phyloP scores from a whole-genome alignment of 2,113 vertebrate species.

The Psilopsiagon aymara region DNA sequence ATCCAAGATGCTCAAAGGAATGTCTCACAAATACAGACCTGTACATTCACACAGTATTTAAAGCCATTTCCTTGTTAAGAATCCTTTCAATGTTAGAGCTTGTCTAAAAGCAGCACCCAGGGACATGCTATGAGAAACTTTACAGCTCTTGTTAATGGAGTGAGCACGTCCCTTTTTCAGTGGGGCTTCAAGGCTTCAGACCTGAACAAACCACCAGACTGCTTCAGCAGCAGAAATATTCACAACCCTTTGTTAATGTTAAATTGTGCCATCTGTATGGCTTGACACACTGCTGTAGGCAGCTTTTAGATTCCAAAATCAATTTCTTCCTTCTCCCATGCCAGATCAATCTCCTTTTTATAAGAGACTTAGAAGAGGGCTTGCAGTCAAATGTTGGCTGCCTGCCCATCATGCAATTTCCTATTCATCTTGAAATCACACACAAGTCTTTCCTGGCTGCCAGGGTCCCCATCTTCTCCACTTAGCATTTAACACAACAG shows the following conservation, averaged over 20 bases:
- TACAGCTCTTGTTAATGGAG: neutral
- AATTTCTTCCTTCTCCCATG: neutral
- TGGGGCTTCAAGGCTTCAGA: neutral
- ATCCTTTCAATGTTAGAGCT: neutral
- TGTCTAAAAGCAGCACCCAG: neutral
- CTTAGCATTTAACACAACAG: neutral
- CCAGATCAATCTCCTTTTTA: slow-evolving; percentile 21
- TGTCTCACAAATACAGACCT: neutral
- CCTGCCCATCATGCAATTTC: slow-evolving; percentile 24
- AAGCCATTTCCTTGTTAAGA: neutral
- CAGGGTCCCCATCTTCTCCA: neutral
- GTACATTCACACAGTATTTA: neutral
- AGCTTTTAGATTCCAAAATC: neutral
- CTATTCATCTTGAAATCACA: slow-evolving; percentile 5
- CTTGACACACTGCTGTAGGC: neutral
- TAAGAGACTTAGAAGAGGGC: neutral
- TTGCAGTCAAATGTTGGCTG: neutral
- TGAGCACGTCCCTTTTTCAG: neutral
- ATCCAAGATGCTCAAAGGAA: neutral
- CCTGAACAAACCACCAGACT: neutral
- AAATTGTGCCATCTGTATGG: neutral
- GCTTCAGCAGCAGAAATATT: neutral
- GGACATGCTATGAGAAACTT: fast-evolving
- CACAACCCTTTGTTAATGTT: neutral
- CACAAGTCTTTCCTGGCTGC: neutral